Percentiles rank a stretch among this genome's conserved stretches.
Evolutionary conservation across 2,888 invertebrate genomes (phyloP).

Genomic region (Calephelis perditalis): DNA sequence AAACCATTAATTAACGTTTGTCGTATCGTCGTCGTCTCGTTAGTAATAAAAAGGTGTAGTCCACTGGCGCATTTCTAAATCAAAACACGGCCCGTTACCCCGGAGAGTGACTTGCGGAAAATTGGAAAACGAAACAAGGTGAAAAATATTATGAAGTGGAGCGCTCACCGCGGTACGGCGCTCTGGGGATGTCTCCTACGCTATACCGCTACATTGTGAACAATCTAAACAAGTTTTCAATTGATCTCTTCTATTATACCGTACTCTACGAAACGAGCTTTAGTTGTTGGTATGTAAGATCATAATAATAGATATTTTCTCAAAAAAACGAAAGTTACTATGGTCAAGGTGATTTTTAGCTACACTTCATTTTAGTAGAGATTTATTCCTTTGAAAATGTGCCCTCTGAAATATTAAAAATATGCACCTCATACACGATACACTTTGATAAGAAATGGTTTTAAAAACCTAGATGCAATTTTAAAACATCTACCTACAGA

Average conservation of each 20-base stretch:
- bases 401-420: too few species aligned
- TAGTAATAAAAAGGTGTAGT: conserved; percentile 33
- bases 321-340: too few species aligned
- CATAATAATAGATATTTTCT: too few species aligned
- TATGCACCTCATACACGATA: too few species aligned
- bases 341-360: too few species aligned
- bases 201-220: conserved; percentile 14
- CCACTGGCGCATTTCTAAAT: conserved; percentile 61
- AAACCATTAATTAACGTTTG: not conserved
- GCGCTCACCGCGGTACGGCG: conserved; percentile 42
- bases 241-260: not conserved
- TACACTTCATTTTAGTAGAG: too few species aligned
- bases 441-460: too few species aligned
- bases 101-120: conserved; percentile 77
- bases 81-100: conserved; percentile 74
- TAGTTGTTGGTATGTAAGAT: too few species aligned
- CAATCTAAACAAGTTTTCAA: conserved; percentile 9
- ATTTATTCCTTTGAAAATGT: too few species aligned
- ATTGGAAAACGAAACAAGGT: conserved; percentile 78
- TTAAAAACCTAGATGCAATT: too few species aligned
- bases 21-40: conserved; percentile 41
- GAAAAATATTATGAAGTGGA: conserved; percentile 77
- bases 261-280: too few species aligned
- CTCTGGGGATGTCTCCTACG: conserved; percentile 21
- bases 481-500: too few species aligned